phyloP scores from a whole-genome alignment of 2,797 vertebrate species.

The Tapirus indicus region DNA sequence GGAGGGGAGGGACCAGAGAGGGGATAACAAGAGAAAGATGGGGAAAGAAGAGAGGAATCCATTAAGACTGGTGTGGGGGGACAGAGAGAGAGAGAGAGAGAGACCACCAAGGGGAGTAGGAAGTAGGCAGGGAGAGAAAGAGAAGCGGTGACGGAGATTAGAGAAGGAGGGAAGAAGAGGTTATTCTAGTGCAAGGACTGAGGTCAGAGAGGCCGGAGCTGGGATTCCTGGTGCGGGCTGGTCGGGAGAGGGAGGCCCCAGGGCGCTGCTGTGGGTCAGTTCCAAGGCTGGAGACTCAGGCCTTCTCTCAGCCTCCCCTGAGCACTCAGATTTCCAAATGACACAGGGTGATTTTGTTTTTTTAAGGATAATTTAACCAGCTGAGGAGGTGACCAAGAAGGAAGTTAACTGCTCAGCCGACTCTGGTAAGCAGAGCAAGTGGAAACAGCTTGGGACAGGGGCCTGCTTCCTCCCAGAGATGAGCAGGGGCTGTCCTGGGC shows the following conservation, averaged over 20 bases:
- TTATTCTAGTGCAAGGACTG: neutral
- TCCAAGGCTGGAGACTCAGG: neutral
- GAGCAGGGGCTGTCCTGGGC: neutral
- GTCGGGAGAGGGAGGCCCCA: fast-evolving
- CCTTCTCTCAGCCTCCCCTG: neutral
- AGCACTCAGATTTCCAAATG: neutral
- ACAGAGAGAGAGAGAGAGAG: neutral
- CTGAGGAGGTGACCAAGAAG: neutral
- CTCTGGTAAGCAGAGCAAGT: too few species aligned
- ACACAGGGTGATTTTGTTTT: neutral
- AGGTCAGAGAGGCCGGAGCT: neutral
- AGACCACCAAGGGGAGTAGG: too few species aligned
- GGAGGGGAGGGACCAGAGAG: too few species aligned
- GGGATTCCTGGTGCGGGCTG: neutral
- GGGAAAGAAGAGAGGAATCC: neutral
- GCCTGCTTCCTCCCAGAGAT: neutral
- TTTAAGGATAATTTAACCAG: neutral
- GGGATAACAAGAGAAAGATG: neutral
- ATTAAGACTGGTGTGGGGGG: neutral
- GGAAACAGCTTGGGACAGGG: neutral
- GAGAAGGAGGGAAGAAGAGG: neutral
- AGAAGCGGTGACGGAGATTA: fast-evolving
- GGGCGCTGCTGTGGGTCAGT: fast-evolving
- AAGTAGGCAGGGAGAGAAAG: neutral
- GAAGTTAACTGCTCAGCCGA: neutral